Evolutionary conservation across 2,113 vertebrate genomes (phyloP).

Genomic region (Pluvialis apricaria): DNA sequence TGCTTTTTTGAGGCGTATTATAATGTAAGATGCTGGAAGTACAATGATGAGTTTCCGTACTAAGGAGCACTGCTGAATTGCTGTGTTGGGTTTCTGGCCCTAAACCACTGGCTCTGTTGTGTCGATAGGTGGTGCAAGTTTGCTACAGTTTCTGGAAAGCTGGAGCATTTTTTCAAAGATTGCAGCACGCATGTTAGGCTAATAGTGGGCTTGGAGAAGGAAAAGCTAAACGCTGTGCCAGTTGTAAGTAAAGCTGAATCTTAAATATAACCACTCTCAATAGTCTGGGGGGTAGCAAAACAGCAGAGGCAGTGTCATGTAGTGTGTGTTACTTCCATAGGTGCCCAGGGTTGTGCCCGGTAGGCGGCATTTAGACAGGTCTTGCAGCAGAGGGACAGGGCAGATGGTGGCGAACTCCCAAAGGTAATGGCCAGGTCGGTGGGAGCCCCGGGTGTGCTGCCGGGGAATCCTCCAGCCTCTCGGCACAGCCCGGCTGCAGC

Average conservation of each 20-base stretch:
- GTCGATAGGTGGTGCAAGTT: constrained; percentile 47
- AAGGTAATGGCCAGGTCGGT: not conserved
- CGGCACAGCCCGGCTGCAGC: not conserved
- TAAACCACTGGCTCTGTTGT: not conserved
- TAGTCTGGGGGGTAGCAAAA: not conserved
- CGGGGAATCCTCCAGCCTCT: not conserved
- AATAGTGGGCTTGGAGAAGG: not conserved
- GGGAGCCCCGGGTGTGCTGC: not conserved
- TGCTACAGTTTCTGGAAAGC: not conserved
- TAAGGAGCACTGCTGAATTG: not conserved
- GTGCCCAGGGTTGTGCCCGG: not conserved
- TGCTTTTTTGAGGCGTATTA: too few species aligned
- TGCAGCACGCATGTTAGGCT: accelerated
- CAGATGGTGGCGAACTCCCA: not conserved
- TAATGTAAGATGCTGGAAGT: not conserved
- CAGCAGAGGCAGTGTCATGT: not conserved
- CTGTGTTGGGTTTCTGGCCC: not conserved
- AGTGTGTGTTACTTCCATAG: not conserved
- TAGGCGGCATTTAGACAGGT: not conserved
- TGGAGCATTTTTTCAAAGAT: not conserved
- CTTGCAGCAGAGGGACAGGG: not conserved
- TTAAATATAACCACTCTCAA: not conserved
- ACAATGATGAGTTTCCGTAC: accelerated
- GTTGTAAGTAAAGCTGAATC: not conserved
- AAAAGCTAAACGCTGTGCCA: not conserved